Evolutionary conservation across 1,140 invertebrate genomes (phyloP), one percentile per base, ranked within the genome.

Genomic region (Heterodera carotae): DNA sequence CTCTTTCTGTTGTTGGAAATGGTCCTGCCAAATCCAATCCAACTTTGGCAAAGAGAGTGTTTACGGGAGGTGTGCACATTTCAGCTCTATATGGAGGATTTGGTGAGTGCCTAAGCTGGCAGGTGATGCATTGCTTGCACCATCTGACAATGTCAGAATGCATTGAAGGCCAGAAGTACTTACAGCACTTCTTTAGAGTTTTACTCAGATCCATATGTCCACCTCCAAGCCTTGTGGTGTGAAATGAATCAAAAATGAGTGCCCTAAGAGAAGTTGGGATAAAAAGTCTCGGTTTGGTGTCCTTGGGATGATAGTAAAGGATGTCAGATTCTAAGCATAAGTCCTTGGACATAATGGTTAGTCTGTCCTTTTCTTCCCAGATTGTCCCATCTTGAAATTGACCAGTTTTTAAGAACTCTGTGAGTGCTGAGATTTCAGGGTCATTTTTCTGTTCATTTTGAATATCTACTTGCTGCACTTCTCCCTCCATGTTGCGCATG

Each of bases 161-260:
- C 77, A 80, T 78, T 34, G 12, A 31, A 36, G 76, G 69, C 78
- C 78, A 80, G 22, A 53, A 78, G n/a, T 80, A 80, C 27, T 64
- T 71, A 5, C 59, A 56, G 15, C 29, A 33, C 36, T 78, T 80
- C 2, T 64, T 69, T 2, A 78, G 33, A 8, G 68, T 74, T 71
- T 79, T 80, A 1, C 36, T 12, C n/a, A 53, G 22, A 29, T 76
- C 60, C 36, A 76, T 59, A 0, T 76, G 76, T 1, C 76, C 76
- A 10, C 76, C 76, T 0, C 76, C 68, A 3, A 76, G 15, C 18
- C 10, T 7, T 12, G 36, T 76, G 0, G 70, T 62, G n/a, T 76
- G 75, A 34, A 76, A 76, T 0, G 39, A 76, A 10, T 76, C 70
- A 56, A 76, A 76, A 2, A 77, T 71, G 0, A 75, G 1, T 1